Evolutionary conservation across 37 sponge, comb jelly and placozoan species (phyloP).

Genomic region (Ephydatia muelleri): DNA sequence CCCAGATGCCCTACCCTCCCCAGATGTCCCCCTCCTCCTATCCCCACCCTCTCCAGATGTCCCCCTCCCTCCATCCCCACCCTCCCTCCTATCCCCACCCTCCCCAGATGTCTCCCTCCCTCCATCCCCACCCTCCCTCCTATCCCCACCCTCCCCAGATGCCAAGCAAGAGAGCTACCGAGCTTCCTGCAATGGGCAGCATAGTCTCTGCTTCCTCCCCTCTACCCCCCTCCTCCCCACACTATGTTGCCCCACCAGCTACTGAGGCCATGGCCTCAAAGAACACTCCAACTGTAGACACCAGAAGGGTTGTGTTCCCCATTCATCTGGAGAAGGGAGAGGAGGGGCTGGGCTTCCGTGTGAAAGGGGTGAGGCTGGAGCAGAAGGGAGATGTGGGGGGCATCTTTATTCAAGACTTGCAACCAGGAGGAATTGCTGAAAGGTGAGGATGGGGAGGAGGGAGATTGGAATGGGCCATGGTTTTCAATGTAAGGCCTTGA

Average conservation of each 20-base stretch:
- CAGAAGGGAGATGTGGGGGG: constrained; percentile 51
- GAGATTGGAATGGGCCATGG: neutral
- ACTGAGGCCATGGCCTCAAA: constrained; percentile 27
- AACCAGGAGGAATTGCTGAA: constrained; percentile 83
- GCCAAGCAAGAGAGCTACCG: neutral
- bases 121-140: neutral
- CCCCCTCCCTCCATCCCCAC: neutral
- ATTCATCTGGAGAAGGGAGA: constrained; percentile 42
- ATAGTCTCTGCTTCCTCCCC: neutral
- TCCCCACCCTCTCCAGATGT: no score
- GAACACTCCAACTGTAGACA: constrained; percentile 20
- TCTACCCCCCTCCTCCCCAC: constrained; percentile 14
- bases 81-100: neutral
- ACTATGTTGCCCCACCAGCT: constrained; percentile 10
- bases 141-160: neutral
- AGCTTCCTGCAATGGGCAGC: neutral
- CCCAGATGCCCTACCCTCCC: no score
- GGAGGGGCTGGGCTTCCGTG: constrained; percentile 78
- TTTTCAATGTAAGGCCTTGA: no score
- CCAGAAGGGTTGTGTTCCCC: neutral
- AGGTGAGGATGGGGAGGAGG: constrained; percentile 26
- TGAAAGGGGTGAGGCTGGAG: constrained; percentile 50
- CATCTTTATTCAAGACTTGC: constrained; percentile 58
- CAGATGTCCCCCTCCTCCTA: neutral
- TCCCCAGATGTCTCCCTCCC: neutral